Evolutionary conservation across 2,888 invertebrate genomes (phyloP).

Genomic region (Andrena trimmerana): DNA sequence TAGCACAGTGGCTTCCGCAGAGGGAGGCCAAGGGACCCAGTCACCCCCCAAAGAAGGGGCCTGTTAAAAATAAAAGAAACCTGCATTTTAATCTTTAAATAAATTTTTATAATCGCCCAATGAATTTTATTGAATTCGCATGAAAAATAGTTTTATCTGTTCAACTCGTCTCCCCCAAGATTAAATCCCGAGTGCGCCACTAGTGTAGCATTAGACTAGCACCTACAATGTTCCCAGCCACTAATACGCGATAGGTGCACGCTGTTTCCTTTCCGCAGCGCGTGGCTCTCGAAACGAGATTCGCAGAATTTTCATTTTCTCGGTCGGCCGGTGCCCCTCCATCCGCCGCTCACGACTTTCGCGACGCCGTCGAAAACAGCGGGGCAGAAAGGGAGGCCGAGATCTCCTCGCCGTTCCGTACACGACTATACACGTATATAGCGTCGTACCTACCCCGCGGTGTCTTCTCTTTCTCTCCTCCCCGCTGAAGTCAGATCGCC

Average conservation of each 20-base stretch:
- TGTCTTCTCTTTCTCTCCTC: conserved; percentile 69
- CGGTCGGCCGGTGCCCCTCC: conserved; percentile 17
- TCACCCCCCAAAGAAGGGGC: no score
- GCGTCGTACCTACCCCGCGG: conserved; percentile 68
- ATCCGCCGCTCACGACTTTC: conserved; percentile 39
- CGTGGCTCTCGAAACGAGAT: conserved; percentile 21
- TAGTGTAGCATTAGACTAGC: neutral
- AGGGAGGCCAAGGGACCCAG: no score
- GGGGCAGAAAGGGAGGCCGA: conserved; percentile 27
- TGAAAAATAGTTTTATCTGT: no score
- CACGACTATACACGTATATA: conserved; percentile 28
- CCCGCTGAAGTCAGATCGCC: conserved; percentile 80
- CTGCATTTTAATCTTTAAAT: no score
- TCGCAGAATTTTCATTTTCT: conserved; percentile 64
- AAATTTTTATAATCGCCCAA: no score
- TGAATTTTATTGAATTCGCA: no score
- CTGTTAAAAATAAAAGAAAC: no score
- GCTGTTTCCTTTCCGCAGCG: neutral
- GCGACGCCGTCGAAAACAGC: conserved; percentile 44
- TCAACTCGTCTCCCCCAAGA: neutral
- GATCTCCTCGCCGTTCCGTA: conserved; percentile 22
- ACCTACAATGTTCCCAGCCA: neutral
- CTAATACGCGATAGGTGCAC: conserved; percentile 1
- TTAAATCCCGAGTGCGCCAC: neutral
- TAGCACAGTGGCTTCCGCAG: no score